phyloP scores from a whole-genome alignment of 2,113 vertebrate species.

The Illadopsis cleaveri region DNA sequence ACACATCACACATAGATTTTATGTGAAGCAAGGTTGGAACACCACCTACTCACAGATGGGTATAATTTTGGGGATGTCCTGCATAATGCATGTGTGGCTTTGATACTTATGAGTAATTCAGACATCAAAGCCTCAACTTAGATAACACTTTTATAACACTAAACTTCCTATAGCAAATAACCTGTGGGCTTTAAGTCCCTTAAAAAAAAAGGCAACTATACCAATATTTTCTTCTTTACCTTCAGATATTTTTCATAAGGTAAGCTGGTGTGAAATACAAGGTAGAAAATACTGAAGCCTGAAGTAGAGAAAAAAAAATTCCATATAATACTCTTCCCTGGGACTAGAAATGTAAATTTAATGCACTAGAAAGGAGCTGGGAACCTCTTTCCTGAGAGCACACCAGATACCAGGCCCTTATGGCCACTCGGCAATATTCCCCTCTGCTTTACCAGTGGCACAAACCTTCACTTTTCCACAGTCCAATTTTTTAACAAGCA shows the following conservation, averaged over 20 bases:
- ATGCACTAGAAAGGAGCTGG: not conserved
- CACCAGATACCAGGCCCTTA: not conserved
- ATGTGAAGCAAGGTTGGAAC: conserved; percentile 41
- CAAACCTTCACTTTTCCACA: conserved; percentile 3
- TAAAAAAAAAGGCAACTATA: not conserved
- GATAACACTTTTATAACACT: conserved; percentile 45
- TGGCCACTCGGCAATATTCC: not conserved
- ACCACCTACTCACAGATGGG: conserved; percentile 65
- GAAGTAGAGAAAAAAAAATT: not conserved
- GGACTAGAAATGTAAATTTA: not conserved
- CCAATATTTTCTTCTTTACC: not conserved
- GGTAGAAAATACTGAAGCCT: not conserved
- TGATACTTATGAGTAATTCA: conserved; percentile 67
- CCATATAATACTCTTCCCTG: not conserved
- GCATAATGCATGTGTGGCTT: conserved; percentile 66
- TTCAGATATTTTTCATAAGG: not conserved
- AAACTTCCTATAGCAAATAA: conserved; percentile 47
- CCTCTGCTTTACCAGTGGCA: not conserved
- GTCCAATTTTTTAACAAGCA: conserved; percentile 1
- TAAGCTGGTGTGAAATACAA: not conserved
- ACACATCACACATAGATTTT: conserved; percentile 33
- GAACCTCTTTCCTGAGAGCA: not conserved
- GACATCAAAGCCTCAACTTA: conserved; percentile 60
- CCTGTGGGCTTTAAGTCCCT: not conserved
- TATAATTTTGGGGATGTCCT: conserved; percentile 66